Evolutionary conservation across 2,888 invertebrate genomes (phyloP).

Genomic region (Lycia hirtaria): DNA sequence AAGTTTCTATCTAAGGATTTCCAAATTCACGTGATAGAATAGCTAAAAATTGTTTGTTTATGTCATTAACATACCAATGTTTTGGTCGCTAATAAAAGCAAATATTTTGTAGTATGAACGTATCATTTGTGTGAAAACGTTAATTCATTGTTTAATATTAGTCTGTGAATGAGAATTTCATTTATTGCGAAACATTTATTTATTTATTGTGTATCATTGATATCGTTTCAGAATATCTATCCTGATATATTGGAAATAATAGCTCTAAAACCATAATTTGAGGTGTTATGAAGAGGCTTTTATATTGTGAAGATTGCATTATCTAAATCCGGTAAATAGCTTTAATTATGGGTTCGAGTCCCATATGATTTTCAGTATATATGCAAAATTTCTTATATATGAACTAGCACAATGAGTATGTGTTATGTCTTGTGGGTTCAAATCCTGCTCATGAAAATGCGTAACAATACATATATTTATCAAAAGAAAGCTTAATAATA

Average conservation of each 20-base stretch:
- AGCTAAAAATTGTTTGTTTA: slow-evolving; percentile 35
- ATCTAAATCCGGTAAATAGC: too few species aligned
- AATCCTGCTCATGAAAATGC: background rate
- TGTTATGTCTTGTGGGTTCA: background rate
- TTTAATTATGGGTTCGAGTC: background rate
- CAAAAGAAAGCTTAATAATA: too few species aligned
- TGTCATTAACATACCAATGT: slow-evolving; percentile 26
- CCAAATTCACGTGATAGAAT: slow-evolving; percentile 56
- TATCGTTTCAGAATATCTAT: background rate
- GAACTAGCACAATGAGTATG: background rate
- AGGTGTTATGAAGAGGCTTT: background rate
- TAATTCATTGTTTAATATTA: background rate
- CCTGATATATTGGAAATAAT: background rate
- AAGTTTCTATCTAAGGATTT: slow-evolving; percentile 68
- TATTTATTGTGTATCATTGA: background rate
- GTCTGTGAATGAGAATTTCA: too few species aligned
- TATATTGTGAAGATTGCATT: too few species aligned
- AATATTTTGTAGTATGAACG: slow-evolving; percentile 28
- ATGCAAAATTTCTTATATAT: too few species aligned
- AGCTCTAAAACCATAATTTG: background rate
- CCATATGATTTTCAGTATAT: background rate
- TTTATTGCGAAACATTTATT: too few species aligned
- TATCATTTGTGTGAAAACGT: slow-evolving; percentile 23
- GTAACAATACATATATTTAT: too few species aligned
- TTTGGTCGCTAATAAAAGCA: slow-evolving; percentile 31